Percentiles rank a stretch among this genome's conserved stretches.
Evolutionary conservation across 2,888 invertebrate genomes (phyloP).

Genomic region (Clostera curtula): DNA sequence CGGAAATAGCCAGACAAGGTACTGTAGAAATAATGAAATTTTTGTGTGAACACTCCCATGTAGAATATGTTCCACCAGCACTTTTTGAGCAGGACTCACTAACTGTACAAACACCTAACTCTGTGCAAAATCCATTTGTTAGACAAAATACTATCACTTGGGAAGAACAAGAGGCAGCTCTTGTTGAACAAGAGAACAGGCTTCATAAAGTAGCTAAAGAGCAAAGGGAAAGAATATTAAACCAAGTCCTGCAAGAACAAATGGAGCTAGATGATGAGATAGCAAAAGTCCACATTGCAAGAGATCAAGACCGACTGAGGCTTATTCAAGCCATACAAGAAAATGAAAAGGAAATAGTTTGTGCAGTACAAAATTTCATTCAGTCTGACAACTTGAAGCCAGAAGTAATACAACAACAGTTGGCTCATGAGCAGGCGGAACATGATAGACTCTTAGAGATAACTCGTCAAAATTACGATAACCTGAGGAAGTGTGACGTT

Average conservation of each 20-base stretch:
- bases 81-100: slow-evolving; percentile 37
- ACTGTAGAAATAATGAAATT: slow-evolving; percentile 79
- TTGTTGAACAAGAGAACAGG: slow-evolving; percentile 78
- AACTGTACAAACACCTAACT: slow-evolving; percentile 39
- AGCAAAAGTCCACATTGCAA: slow-evolving; percentile 79
- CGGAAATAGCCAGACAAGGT: slow-evolving; percentile 74
- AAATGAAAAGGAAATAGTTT: slow-evolving; percentile 79
- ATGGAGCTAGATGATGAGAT: slow-evolving; percentile 79
- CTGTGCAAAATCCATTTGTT: slow-evolving; percentile 46
- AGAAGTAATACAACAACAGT: slow-evolving; percentile 77
- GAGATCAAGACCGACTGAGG: slow-evolving; percentile 76
- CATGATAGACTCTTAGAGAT: slow-evolving; percentile 79
- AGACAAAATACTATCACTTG: slow-evolving; percentile 46
- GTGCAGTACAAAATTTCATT: slow-evolving; percentile 78
- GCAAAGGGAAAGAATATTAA: slow-evolving; percentile 76
- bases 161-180: slow-evolving; percentile 79
- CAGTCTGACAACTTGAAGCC: slow-evolving; percentile 71
- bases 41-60: slow-evolving; percentile 65
- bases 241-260: slow-evolving; percentile 76
- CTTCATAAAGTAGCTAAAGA: slow-evolving; percentile 77
- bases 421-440: slow-evolving; percentile 80
- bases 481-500: slow-evolving; percentile 79
- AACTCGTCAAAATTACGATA: slow-evolving; percentile 71
- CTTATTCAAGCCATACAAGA: slow-evolving; percentile 77
- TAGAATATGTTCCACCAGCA: slow-evolving; percentile 65